Conservation (phyloP, 2,888 invertebrate species). For the Brachypalpus laphriformis region DNA sequence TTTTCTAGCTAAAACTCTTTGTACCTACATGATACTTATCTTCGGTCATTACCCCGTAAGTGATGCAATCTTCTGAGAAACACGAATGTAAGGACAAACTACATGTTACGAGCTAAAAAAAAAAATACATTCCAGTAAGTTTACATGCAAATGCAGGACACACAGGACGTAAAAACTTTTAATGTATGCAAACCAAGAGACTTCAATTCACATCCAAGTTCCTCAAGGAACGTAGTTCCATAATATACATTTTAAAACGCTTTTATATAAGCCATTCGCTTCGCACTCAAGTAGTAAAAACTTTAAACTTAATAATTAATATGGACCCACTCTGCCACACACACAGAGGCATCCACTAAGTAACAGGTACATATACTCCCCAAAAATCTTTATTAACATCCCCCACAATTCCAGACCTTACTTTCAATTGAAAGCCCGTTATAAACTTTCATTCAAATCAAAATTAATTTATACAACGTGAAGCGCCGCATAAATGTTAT, state of each 20-base stretch:
- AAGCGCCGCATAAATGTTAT: slow-evolving; percentile 57
- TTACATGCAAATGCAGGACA: not conserved
- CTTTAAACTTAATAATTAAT: slow-evolving; percentile 46
- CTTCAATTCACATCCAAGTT: slow-evolving; percentile 24
- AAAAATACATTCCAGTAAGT: not conserved
- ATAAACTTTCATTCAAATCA: slow-evolving; percentile 57
- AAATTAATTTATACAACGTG: slow-evolving; percentile 63
- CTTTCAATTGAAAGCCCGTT: slow-evolving; percentile 31
- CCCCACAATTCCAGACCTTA: not conserved
- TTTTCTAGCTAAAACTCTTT: too few species aligned
- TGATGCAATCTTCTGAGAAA: not conserved
- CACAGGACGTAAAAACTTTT: slow-evolving; percentile 26
- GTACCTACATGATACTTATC: too few species aligned
- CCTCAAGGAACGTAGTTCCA: not conserved
- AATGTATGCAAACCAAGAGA: slow-evolving; percentile 13
- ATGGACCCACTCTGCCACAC: not conserved
- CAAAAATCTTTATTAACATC: slow-evolving; percentile 23
- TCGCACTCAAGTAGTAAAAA: slow-evolving; percentile 12
- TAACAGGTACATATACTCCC: slow-evolving; percentile 47
- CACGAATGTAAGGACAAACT: not conserved
- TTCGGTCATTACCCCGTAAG: not conserved
- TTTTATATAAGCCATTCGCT: slow-evolving; percentile 10
- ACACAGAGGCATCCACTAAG: slow-evolving; percentile 4
- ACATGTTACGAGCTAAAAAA: not conserved
- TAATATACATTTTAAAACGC: not conserved